A percentile compares a stretch with the other conserved stretches of the same genome.
phyloP scores from a whole-genome alignment of 2,113 vertebrate genomes.

The Acanthisitta chloris region DNA sequence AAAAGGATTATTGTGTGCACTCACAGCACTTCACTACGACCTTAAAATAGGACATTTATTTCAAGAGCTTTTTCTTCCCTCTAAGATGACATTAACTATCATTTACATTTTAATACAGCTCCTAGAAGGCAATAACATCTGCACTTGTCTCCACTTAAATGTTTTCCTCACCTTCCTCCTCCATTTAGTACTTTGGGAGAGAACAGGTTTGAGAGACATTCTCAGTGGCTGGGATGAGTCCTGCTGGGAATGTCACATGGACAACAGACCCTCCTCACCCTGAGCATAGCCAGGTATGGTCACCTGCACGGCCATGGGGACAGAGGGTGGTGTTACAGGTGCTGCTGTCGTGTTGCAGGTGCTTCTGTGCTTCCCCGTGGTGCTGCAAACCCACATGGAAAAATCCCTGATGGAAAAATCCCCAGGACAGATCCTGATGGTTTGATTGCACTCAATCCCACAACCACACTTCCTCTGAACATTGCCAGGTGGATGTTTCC shows the following conservation, averaged over 20 bases:
- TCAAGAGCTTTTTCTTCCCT: neutral
- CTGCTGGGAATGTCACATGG: neutral
- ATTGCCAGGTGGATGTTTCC: slow-evolving; percentile 23
- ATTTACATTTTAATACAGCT: slow-evolving; percentile 57
- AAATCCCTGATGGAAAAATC: neutral
- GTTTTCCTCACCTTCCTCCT: neutral
- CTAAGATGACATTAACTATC: neutral
- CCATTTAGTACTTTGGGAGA: neutral
- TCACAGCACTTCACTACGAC: neutral
- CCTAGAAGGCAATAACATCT: slow-evolving; percentile 28
- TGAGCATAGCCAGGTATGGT: rapidly evolving
- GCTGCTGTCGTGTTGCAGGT: neutral
- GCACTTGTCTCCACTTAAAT: neutral
- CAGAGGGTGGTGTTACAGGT: rapidly evolving
- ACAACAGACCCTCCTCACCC: neutral
- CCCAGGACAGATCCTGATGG: rapidly evolving
- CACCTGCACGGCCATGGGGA: rapidly evolving
- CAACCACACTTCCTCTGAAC: rapidly evolving
- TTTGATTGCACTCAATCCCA: neutral
- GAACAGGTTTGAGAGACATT: neutral
- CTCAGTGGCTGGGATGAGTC: rapidly evolving
- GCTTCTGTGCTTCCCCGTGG: neutral
- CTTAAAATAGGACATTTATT: slow-evolving; percentile 43
- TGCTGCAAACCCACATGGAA: neutral
- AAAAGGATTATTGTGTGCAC: neutral